Percentiles rank a stretch among this genome's conserved stretches.
phyloP scores from a whole-genome alignment of 2,888 invertebrate genomes.

The Microctonus aethiopoides region DNA sequence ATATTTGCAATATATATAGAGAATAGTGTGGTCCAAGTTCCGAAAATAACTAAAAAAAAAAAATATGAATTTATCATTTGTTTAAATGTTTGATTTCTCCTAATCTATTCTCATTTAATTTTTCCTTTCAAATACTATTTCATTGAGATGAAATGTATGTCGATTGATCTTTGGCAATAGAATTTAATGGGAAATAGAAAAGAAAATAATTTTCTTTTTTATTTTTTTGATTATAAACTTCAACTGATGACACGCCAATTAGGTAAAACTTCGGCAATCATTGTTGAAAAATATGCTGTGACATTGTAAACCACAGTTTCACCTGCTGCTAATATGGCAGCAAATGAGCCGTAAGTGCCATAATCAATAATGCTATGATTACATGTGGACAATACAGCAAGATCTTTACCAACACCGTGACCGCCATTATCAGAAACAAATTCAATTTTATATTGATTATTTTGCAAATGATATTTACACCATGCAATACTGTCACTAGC shows the following conservation, averaged over 20 bases:
- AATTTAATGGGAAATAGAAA: background rate
- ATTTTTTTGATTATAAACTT: slow-evolving; percentile 30
- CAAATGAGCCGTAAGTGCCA: slow-evolving; percentile 66
- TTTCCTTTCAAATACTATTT: background rate
- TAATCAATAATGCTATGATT: slow-evolving; percentile 68
- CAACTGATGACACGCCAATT: slow-evolving; percentile 64
- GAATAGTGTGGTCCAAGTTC: slow-evolving; percentile 37
- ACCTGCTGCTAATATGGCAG: slow-evolving; percentile 64
- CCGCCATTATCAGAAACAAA: slow-evolving; percentile 60
- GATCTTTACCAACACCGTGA: slow-evolving; percentile 62
- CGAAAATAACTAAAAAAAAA: background rate
- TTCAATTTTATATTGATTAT: slow-evolving; percentile 52
- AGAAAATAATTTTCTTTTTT: slow-evolving; percentile 15
- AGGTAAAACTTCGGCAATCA: slow-evolving; percentile 61
- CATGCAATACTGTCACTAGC: slow-evolving; percentile 66
- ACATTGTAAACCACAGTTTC: slow-evolving; percentile 66
- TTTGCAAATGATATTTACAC: slow-evolving; percentile 64
- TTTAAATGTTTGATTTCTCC: background rate
- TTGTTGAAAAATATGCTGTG: slow-evolving; percentile 61
- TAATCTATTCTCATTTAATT: background rate
- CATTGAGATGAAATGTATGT: background rate
- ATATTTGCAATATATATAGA: slow-evolving; percentile 49
- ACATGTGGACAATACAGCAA: slow-evolving; percentile 64
- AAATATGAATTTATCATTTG: background rate
- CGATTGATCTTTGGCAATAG: background rate